Conservation (phyloP, 2,797 vertebrate species). For the Delichon dasypus region DNA sequence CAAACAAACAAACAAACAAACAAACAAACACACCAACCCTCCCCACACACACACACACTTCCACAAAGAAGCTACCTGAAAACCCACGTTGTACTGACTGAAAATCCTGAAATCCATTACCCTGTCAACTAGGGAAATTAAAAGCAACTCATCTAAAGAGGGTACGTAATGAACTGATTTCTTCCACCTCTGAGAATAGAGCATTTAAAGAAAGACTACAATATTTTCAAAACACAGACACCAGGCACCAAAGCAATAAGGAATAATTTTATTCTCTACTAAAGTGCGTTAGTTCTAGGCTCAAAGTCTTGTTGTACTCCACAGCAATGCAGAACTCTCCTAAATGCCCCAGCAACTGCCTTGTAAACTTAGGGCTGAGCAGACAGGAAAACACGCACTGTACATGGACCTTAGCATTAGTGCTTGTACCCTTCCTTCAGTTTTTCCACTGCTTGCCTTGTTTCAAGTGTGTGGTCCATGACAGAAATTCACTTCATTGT, state of each 20-base stretch:
- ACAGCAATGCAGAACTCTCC: background rate
- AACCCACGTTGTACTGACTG: background rate
- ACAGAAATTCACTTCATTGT: slow-evolving; percentile 46
- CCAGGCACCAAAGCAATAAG: background rate
- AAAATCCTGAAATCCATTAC: background rate
- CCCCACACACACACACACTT: no score
- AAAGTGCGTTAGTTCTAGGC: background rate
- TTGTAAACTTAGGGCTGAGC: background rate
- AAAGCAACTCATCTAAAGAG: background rate
- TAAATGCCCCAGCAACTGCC: background rate
- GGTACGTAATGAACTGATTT: background rate
- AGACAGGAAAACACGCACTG: background rate
- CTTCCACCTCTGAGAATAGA: background rate
- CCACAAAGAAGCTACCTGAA: background rate
- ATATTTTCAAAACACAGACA: background rate
- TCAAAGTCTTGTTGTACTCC: background rate
- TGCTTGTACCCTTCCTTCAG: background rate
- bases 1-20: background rate
- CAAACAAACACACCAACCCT: background rate
- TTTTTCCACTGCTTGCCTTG: slow-evolving; percentile 11
- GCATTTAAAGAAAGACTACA: background rate
- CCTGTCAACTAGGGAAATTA: background rate
- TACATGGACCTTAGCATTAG: background rate
- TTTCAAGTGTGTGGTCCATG: slow-evolving; percentile 53
- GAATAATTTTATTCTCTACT: background rate